Percentiles rank a stretch among this genome's conserved stretches.
phyloP scores from a whole-genome alignment of 92 coral and sea anemone species.

The Scolanthus callimorphus region DNA sequence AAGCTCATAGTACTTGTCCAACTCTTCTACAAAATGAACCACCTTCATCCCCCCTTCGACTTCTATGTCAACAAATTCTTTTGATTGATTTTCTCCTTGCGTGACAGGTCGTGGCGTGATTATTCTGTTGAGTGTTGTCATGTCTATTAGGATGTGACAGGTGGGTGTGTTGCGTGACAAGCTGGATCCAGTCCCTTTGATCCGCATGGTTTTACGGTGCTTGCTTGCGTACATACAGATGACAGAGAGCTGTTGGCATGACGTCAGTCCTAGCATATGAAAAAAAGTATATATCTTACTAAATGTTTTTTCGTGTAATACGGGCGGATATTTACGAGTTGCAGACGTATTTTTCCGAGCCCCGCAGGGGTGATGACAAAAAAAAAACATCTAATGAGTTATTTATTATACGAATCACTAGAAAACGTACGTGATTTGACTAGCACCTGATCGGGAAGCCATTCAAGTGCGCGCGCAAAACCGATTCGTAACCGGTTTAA shows the following conservation, averaged over 20 bases:
- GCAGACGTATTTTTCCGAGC: too few species aligned
- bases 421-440: too few species aligned
- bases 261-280: conserved; percentile 19
- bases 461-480: too few species aligned
- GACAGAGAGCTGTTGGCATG: conserved; percentile 55
- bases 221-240: conserved; percentile 59
- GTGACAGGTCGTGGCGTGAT: conserved; percentile 42
- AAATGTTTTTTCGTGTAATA: too few species aligned
- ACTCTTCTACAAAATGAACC: conserved; percentile 37
- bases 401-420: too few species aligned
- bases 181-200: conserved; percentile 75
- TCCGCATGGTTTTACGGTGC: conserved; percentile 51
- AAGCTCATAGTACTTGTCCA: conserved; percentile 52
- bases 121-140: conserved; percentile 54
- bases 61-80: conserved; percentile 62
- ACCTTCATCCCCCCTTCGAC: conserved; percentile 72
- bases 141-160: conserved; percentile 72
- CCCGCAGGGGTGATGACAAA: too few species aligned
- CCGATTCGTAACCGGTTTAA: too few species aligned
- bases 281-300: too few species aligned
- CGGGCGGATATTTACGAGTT: too few species aligned
- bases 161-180: conserved; percentile 67
- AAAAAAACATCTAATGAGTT: too few species aligned
- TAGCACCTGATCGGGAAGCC: too few species aligned
- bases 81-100: conserved; percentile 33